phyloP scores from a whole-genome alignment of 2,888 invertebrate species.

The Nemapogon koenigi region DNA sequence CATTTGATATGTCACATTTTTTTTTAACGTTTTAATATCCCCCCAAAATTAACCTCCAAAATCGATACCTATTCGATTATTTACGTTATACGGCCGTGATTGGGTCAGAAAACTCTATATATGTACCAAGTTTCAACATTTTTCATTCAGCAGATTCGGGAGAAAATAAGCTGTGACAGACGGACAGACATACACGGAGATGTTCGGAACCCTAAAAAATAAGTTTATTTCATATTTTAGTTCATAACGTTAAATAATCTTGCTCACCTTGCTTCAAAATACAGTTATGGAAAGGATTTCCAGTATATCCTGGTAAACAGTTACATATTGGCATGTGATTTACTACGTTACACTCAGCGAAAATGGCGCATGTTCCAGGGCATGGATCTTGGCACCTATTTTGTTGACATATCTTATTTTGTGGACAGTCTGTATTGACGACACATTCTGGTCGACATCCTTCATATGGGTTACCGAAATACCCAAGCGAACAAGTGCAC shows the following conservation, averaged over 20 bases:
- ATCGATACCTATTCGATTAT: too few relatives aligned
- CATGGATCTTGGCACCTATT: slow-evolving; percentile 80
- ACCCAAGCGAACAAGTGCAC: slow-evolving; percentile 71
- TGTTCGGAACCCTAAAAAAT: background rate
- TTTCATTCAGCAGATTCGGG: too few relatives aligned
- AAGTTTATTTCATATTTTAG: background rate
- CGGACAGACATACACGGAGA: too few relatives aligned
- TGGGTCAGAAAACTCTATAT: too few relatives aligned
- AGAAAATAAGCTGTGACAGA: too few relatives aligned
- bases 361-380: slow-evolving; percentile 75
- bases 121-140: too few relatives aligned
- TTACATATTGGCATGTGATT: slow-evolving; percentile 76
- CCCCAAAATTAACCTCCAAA: too few relatives aligned
- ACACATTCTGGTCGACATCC: slow-evolving; percentile 80
- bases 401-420: slow-evolving; percentile 74
- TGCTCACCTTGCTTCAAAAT: slow-evolving; percentile 34
- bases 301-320: slow-evolving; percentile 70
- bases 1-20: too few relatives aligned
- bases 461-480: slow-evolving; percentile 69
- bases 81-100: too few relatives aligned
- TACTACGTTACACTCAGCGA: slow-evolving; percentile 74
- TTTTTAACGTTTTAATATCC: too few relatives aligned
- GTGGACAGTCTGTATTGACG: slow-evolving; percentile 75
- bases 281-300: slow-evolving; percentile 65
- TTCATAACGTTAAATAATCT: background rate